phyloP scores from a whole-genome alignment of 2,888 invertebrate genomes.

The Rapana venosa region DNA sequence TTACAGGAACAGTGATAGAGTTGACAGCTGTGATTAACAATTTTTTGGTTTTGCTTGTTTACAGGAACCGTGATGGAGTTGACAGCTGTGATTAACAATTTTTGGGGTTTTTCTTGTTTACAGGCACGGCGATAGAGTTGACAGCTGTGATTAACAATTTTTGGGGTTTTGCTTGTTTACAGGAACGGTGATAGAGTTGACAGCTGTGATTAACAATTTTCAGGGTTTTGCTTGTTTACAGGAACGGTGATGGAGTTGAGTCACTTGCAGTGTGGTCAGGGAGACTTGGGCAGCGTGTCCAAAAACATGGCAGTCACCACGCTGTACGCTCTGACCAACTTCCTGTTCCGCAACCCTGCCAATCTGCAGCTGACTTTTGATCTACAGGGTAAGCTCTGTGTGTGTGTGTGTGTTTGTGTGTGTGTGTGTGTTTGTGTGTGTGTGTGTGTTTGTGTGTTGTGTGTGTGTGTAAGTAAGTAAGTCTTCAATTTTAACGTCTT shows the following conservation, averaged over 20 bases:
- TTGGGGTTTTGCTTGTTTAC: too few species aligned
- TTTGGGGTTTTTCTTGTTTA: neutral
- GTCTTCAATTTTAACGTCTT: too few species aligned
- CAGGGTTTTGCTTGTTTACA: neutral
- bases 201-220: neutral
- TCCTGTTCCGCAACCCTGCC: neutral
- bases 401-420: too few species aligned
- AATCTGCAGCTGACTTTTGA: neutral
- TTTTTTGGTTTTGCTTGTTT: neutral
- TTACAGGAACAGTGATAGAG: neutral
- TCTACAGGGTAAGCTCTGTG: neutral
- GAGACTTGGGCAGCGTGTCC: neutral
- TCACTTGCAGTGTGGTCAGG: neutral
- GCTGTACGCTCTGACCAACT: neutral
- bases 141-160: too few species aligned
- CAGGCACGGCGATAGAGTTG: neutral
- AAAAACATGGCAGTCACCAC: neutral
- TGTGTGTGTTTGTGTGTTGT: too few species aligned
- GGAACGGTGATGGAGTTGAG: neutral
- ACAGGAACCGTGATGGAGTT: neutral
- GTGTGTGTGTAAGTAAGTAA: too few species aligned
- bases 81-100: too few species aligned
- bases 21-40: neutral
- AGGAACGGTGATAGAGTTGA: too few species aligned
- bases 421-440: too few species aligned